Conservation (phyloP, 2,113 vertebrate genomes). For the Thunnus thynnus region DNA sequence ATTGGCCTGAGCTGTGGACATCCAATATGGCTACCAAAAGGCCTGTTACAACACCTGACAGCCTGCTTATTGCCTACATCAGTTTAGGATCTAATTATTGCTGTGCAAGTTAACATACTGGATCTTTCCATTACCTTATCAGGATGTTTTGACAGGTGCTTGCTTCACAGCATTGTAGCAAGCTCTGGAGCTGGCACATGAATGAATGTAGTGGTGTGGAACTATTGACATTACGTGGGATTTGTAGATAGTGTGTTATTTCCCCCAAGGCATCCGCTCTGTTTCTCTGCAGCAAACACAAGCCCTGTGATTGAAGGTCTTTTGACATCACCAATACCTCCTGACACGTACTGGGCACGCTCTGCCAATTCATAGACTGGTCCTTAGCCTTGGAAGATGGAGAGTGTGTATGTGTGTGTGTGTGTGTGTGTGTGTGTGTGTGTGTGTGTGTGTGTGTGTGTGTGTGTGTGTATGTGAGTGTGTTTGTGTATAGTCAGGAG, state of each 20-base stretch:
- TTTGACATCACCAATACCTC: slow-evolving; percentile 43
- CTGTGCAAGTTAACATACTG: slow-evolving; percentile 30
- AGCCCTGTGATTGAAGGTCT: slow-evolving; percentile 38
- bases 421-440: slow-evolving; percentile 13
- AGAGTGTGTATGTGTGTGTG: not conserved
- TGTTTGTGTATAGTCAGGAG: too few relatives aligned
- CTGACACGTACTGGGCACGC: slow-evolving; percentile 24
- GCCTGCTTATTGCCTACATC: slow-evolving; percentile 31
- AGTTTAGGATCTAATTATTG: slow-evolving; percentile 41
- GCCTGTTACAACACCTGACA: slow-evolving; percentile 21
- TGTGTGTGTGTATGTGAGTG: too few relatives aligned
- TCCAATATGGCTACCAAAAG: slow-evolving; percentile 20
- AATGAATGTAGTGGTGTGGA: slow-evolving; percentile 40
- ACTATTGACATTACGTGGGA: slow-evolving; percentile 53
- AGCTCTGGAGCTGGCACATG: slow-evolving; percentile 19
- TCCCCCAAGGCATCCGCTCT: slow-evolving; percentile 33
- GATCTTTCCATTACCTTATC: slow-evolving; percentile 49
- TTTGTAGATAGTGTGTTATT: slow-evolving; percentile 58
- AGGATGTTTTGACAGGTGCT: slow-evolving; percentile 54
- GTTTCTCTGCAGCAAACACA: slow-evolving; percentile 43
- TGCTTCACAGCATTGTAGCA: not conserved
- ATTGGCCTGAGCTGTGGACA: not conserved
- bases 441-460: too few relatives aligned
- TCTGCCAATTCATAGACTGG: slow-evolving; percentile 29
- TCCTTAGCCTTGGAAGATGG: not conserved